Evolutionary conservation across 53 echinoderm and acorn worm genomes (phyloP).

Genomic region (Antedon mediterranea): DNA sequence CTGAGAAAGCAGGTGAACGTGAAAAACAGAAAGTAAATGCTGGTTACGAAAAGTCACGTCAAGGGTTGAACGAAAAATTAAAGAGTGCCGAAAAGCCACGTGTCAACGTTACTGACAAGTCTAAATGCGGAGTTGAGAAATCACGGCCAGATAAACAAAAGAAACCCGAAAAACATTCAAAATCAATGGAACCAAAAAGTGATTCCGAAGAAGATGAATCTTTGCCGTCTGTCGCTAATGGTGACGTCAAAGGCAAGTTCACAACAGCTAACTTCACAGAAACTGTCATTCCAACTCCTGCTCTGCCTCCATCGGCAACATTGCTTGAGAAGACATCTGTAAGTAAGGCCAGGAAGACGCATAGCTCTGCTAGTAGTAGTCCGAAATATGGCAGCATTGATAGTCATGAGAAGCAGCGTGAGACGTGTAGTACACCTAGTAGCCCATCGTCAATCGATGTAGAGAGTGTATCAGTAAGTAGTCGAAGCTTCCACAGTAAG

Average conservation of each 20-base stretch:
- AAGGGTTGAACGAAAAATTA: conserved; percentile 38
- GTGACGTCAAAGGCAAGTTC: conserved; percentile 61
- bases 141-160: conserved; percentile 1
- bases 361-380: conserved; percentile 4
- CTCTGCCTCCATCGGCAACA: conserved; percentile 25
- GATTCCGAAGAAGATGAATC: conserved; percentile 14
- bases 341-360: conserved; percentile 53
- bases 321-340: conserved; percentile 56
- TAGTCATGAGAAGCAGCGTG: conserved; percentile 28
- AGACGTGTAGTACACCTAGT: conserved; percentile 9
- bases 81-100: conserved; percentile 14
- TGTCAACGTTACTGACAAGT: not conserved
- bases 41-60: conserved; percentile 24
- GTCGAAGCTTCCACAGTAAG: not conserved
- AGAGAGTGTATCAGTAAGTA: conserved; percentile 25
- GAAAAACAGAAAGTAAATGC: conserved; percentile 12
- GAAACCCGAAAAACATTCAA: conserved; percentile 3
- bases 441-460: conserved; percentile 23
- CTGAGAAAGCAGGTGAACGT: conserved; percentile 50
- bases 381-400: conserved; percentile 10
- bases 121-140: not conserved
- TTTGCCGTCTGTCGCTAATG: conserved; percentile 2
- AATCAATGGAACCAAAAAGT: conserved; percentile 16
- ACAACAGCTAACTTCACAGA: conserved; percentile 97
- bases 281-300: conserved; percentile 53